Base-by-base conservation (phyloP, 2,797 vertebrate genomes). In the Gymnocypris eckloni region DNA sequence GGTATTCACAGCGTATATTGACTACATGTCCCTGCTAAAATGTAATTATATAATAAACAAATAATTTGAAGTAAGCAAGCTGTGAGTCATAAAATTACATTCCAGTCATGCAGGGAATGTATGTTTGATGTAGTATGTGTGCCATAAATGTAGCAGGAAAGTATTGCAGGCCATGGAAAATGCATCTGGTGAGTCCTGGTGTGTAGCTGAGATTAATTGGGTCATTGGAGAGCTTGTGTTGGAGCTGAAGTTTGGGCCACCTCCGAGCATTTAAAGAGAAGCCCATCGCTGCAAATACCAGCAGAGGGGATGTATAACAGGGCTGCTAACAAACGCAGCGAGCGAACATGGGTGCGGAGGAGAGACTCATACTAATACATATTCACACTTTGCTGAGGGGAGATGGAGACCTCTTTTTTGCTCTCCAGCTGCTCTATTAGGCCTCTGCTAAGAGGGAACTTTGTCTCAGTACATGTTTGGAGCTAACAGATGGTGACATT, bases 401-500 rank as follows among this genome's bases (percentile, higher is more conserved):
- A 86, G 70, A 88, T 83, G 56, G 80, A 86, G 88, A 88, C 87
- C 82, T 88, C 88, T 89, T 90, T 83, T 86, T 69, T 86, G 39
- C 59, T 85, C 69, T 89, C 85, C 90, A 88, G 90, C 88, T 90
- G 90, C 82, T 87, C 88, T 66, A 87, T 86, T 88, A 88, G 84
- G 83, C 82, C 76, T 80, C 79, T 59, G 75, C 86, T 85, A 85
- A 61, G 77, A 87, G 86, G 75, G 33, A 79, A 86, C 85, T 83
- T 90, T 87, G 86, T 89, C 73, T 89, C 85, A 79, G 80, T 83
- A 81, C 82, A 33, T 50, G 56, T 77, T 76, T 77, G 72, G 79
- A 88, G 77, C 76, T 91, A 90, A 91, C 91, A 91, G 90, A 90
- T 92, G 90, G 90, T 92, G 91, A 92, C 90, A 91, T 92, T 91